Evolutionary conservation across 2,113 vertebrate species (phyloP).

Genomic region (Cynopterus brachyotis): DNA sequence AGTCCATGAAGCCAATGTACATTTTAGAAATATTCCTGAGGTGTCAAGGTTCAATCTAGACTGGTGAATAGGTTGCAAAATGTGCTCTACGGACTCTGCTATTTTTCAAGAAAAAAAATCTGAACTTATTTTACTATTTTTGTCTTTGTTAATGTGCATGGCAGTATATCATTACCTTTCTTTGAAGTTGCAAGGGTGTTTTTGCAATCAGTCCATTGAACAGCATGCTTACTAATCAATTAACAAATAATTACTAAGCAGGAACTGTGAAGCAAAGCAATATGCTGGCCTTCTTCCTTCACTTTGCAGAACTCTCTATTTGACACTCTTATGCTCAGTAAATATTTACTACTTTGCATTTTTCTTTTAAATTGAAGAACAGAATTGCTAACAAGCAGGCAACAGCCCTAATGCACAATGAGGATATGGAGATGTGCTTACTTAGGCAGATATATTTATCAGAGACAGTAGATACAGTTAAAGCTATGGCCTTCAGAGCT

Average conservation of each 20-base stretch:
- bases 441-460: not conserved
- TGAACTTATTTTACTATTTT: not conserved
- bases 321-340: conserved; percentile 50
- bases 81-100: not conserved
- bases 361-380: conserved; percentile 50
- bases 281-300: not conserved
- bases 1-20: not conserved
- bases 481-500: not conserved
- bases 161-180: not conserved
- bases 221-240: conserved; percentile 19
- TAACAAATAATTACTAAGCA: conserved; percentile 43
- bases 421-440: not conserved
- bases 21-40: not conserved
- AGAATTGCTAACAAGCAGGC: conserved; percentile 2
- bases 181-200: not conserved
- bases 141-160: not conserved
- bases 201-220: not conserved
- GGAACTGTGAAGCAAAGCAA: conserved; percentile 1
- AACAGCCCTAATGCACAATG: not conserved
- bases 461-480: not conserved
- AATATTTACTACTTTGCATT: conserved; percentile 57
- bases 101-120: not conserved
- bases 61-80: not conserved
- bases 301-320: not conserved
- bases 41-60: not conserved